Conservation (phyloP, 53 echinoderm and acorn worm species). For the Actinopyga echinites region DNA sequence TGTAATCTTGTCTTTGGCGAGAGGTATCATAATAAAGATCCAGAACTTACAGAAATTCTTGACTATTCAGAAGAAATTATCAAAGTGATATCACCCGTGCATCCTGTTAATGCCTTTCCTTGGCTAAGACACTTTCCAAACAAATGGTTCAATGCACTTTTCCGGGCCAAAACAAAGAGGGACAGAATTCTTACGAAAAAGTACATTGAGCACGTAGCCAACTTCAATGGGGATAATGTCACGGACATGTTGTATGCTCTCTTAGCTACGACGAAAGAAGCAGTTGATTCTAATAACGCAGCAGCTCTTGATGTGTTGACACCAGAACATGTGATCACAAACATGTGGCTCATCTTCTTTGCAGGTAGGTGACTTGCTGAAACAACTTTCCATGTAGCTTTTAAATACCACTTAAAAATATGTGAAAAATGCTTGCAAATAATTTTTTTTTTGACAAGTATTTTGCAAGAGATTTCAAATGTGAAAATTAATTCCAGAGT, state of each 20-base stretch:
- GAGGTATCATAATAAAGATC: conserved; percentile 80
- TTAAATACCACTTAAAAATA: no score
- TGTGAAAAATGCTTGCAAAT: no score
- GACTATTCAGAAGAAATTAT: conserved; percentile 93
- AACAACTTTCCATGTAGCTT: no score
- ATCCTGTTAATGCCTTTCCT: conserved; percentile 93
- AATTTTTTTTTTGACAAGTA: no score
- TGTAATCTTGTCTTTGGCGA: conserved; percentile 96
- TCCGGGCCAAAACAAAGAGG: conserved; percentile 84
- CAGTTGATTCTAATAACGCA: conserved; percentile 79
- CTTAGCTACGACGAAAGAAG: conserved; percentile 79
- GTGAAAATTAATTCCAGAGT: no score
- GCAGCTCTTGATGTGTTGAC: conserved; percentile 76
- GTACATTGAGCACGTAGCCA: conserved; percentile 93
- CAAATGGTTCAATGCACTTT: conserved; percentile 95
- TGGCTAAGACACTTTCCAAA: conserved; percentile 97
- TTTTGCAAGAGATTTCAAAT: no score
- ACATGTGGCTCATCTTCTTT: conserved; percentile 99
- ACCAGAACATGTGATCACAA: conserved; percentile 95
- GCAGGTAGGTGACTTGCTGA: conserved; percentile 69
- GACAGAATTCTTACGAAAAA: conserved; percentile 95
- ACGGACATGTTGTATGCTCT: conserved; percentile 95
- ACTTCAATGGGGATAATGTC: conserved; percentile 82
- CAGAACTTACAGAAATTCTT: conserved; percentile 87
- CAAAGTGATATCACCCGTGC: conserved; percentile 92